Evolutionary conservation across 2,113 vertebrate genomes (phyloP), one percentile per base, ranked within the genome.

Genomic region (Pavo muticus): DNA sequence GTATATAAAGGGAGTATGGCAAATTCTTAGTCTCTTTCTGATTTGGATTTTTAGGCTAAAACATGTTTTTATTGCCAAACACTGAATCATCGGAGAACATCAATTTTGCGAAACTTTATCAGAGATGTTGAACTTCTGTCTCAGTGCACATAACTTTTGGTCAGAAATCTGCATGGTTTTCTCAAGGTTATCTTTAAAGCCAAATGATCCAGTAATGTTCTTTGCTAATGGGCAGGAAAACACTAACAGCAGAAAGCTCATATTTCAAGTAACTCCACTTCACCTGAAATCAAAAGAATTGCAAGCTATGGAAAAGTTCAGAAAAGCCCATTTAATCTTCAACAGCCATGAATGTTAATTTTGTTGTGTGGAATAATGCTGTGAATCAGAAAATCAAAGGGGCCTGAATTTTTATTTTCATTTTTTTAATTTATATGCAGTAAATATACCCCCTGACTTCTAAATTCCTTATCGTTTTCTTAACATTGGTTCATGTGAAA

Each of bases 121-220:
- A 61, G 48, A 70, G 35, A 11, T 71, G 12, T 50, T 75, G 21
- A 94, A 76, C 35, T 71, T 73, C 11, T 60, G 14, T 25, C 29
- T 75, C 44, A 42, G 7, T 42, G 14, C 7, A 61, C 57, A 23
- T 42, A 60, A 5, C 27, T 84, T 90, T 87, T 61, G 82, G 14
- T 27, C 14, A 68, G 63, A 87, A 88, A 72, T 39, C 52, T 91
- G 21, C 14, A 3, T 40, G 17, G 10, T 61, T 74, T 82, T 69
- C 44, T 25, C 0, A 0, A 69, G n/a, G 15, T 44, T 83, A 94
- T 56, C 37, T 91, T 8, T 39, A 50, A 29, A 68, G 5, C 21
- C 18, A 77, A 52, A 63, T 48, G 19, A 3, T 57, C 17, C 0
- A 0, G 16, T 37, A 77, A 37, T 11, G 5, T 54, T 81, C 50